These are phyloP conservation scores for Antheraea assamensis DNA, from an alignment of 2,888 invertebrate species.

Conservation along the genomic window DNA sequence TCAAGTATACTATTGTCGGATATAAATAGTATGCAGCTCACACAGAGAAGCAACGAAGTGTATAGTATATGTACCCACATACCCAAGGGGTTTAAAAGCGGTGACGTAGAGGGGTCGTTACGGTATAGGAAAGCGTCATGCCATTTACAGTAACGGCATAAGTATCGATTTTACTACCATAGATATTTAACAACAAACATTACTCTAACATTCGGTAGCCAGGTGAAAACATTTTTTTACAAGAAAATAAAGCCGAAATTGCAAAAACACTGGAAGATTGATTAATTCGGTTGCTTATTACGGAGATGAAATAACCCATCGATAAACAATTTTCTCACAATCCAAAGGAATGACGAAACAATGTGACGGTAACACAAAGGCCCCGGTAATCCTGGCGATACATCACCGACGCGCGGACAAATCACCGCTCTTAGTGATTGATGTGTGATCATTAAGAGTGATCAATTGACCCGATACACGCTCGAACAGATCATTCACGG, in stretches of 20 bases:
- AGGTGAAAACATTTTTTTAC: no score
- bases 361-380: neutral
- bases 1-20: no score
- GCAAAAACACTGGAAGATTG: neutral
- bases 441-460: neutral
- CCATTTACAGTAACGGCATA: no score
- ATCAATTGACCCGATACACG: neutral
- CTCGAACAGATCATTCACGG: neutral
- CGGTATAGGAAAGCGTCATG: no score
- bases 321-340: neutral
- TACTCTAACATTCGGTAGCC: no score
- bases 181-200: no score
- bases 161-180: no score
- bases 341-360: neutral
- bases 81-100: no score
- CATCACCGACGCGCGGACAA: constrained; percentile 4
- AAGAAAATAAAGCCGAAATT: neutral
- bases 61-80: no score
- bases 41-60: no score
- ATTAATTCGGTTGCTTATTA: neutral
- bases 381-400: constrained; percentile 1
- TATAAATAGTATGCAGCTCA: no score
- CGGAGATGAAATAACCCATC: neutral
- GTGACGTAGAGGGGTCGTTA: no score
- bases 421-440: neutral